Evolutionary conservation across 2,113 vertebrate genomes (phyloP).

Genomic region (Caranx melampygus): DNA sequence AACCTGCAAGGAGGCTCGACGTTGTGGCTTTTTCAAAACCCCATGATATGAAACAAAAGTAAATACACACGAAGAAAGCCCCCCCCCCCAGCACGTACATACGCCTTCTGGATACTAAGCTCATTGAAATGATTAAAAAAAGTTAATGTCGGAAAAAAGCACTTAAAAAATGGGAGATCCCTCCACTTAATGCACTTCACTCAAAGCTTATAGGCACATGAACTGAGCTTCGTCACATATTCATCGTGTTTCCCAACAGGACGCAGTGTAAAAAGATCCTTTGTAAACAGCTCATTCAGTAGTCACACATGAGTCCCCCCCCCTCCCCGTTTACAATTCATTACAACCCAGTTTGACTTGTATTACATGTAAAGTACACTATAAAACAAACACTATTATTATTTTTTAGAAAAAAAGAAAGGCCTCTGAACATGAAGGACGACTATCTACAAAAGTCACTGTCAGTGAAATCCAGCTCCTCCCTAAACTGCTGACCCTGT

Average conservation of each 20-base stretch:
- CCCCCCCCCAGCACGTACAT: background rate
- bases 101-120: constrained; percentile 19
- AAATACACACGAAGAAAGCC: constrained; percentile 21
- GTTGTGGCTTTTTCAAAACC: constrained; percentile 70
- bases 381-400: constrained; percentile 49
- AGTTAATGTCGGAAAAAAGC: constrained; percentile 63
- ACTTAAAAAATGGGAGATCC: constrained; percentile 73
- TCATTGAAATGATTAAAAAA: constrained; percentile 61
- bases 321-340: constrained; percentile 31
- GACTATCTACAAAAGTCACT: constrained; percentile 59
- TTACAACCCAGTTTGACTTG: constrained; percentile 50
- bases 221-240: constrained; percentile 56
- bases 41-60: constrained; percentile 29
- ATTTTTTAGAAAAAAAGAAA: constrained; percentile 46
- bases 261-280: constrained; percentile 52
- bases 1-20: constrained; percentile 47
- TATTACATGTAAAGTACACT: constrained; percentile 57
- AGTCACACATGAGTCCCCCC: constrained; percentile 46
- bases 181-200: constrained; percentile 79
- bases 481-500: constrained; percentile 49
- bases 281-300: constrained; percentile 72
- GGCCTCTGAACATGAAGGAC: constrained; percentile 62
- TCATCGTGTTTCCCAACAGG: constrained; percentile 33
- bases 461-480: constrained; percentile 17
- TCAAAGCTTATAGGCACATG: constrained; percentile 77